Evolutionary conservation across 2,797 vertebrate genomes (phyloP), one percentile per base, ranked within the genome.

Genomic region (Myotis myotis): DNA sequence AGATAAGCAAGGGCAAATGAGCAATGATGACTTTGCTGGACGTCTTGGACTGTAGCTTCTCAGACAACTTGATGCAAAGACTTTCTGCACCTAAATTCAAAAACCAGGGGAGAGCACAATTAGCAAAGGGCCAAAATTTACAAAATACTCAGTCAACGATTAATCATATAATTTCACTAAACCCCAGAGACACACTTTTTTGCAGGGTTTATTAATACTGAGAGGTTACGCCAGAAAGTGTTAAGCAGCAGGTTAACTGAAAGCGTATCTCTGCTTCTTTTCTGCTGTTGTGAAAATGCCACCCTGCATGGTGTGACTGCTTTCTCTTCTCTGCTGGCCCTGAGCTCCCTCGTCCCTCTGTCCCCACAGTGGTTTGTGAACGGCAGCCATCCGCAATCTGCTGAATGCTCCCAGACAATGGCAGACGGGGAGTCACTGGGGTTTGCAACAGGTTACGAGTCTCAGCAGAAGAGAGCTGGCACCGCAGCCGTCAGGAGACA

Each of bases 1-100:
- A 99, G 93, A 99, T 99, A 13, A 99, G 99, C 66, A 99, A 98
- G 0, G 99, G 99, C 98, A 99, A 99, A 98, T 99, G 99, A 38
- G 99, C 99, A 41, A 99, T 99, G 97, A 99, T 99, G 92, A 99
- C 98, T 98, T 99, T 99, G 97, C 99, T 99, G 96, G 99, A 99
- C 0, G 99, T 99, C 98, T 99, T 99, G 0, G 99, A 99, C 98
- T 99, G 99, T 51, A 99, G 98, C 97, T 99, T 99, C 98, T 99
- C 99, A 0, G 99, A 99, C 1, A 99, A 98, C 93, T 99, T 99
- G 97, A 99, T 99, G 97, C 99, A 99, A 92, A 99, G 98, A 97
- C 99, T 99, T 98, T 99, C 99, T 23, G 99, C 99, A 96, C 99
- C 99, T 99, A 96, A 70, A 95, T 87, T 84, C 0, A 96, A 96